Conservation (phyloP, 2,888 invertebrate species). For the Herminia tarsipennalis region DNA sequence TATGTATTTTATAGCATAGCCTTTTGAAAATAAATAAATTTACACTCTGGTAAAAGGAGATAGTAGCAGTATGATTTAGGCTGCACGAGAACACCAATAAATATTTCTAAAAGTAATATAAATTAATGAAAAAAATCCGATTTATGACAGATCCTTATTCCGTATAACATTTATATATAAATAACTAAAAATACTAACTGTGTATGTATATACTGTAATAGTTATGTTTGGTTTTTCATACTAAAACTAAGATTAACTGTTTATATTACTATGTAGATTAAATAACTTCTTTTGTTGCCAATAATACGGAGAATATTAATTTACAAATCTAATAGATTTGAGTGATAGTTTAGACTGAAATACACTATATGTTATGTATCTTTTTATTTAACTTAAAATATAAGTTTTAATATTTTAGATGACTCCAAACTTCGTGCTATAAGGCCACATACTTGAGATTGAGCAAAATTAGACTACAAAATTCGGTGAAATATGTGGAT, state of each 20-base stretch:
- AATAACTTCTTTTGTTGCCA: neutral
- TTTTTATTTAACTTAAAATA: too few species aligned
- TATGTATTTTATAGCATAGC: slow-evolving; percentile 54
- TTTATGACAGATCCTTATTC: slow-evolving; percentile 10
- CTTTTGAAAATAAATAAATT: slow-evolving; percentile 31
- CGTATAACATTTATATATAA: slow-evolving; percentile 36
- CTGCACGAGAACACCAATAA: too few species aligned
- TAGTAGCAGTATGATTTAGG: too few species aligned
- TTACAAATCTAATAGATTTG: neutral
- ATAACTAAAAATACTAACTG: slow-evolving; percentile 50
- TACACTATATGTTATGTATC: too few species aligned
- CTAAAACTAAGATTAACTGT: slow-evolving; percentile 63
- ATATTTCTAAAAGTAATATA: neutral
- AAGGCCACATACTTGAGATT: too few species aligned
- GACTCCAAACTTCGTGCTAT: too few species aligned
- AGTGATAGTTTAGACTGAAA: neutral
- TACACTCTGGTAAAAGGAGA: too few species aligned
- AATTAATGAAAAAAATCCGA: neutral
- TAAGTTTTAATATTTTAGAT: too few species aligned
- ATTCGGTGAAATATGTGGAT: too few species aligned
- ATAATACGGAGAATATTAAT: neutral
- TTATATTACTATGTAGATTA: slow-evolving; percentile 25
- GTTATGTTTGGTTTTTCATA: slow-evolving; percentile 72
- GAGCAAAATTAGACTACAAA: too few species aligned
- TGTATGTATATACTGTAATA: slow-evolving; percentile 53